Evolutionary conservation across 2,888 invertebrate genomes (phyloP), one percentile per base, ranked within the genome.

Genomic region (Aphidius colemani): DNA sequence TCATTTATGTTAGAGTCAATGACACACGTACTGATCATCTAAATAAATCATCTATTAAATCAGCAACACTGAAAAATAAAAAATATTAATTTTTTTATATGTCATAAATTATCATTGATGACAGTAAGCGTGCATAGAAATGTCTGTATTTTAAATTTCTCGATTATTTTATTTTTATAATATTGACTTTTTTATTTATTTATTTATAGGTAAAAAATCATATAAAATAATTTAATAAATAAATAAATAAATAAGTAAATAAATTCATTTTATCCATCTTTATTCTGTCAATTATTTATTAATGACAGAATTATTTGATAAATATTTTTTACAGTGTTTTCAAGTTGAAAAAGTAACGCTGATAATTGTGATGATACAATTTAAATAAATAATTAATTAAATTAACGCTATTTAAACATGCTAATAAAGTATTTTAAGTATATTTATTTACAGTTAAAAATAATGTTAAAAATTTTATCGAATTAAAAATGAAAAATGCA

Each of bases 31-130:
- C 67, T 67, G 69, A 64, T 71, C 74, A 76, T 76, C 74, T 72
- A 70, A 72, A 76, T 74, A 75, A 76, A 76, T 76, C 30, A 30
- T 30, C 76, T 76, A 76, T 76, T 76, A 75, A 76, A 76, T 74
- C 72, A 61, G 60, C 64, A 70, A 69, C 68, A 70, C 67, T 70
- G 70, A 73, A 75, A 74, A 69, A 65, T 69, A 70, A 64, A 60
- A 66, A 67, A 61, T 61, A 49, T 71, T 71, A 48, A 53, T 53
- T 63, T 61, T 55, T 46, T 67, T 59, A 75, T 53, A 40, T 69
- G 68, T 68, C 72, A 73, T 76, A 76, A 75, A 71, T 76, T 76
- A 76, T 75, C 74, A 74, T 69, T 66, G 69, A 69, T 72, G 75
- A 74, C 75, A 75, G 73, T 69, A 67, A 67, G 69, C 69, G 69